Base-by-base conservation (phyloP, 1,140 invertebrate species). In the Solenopsis fugax region DNA sequence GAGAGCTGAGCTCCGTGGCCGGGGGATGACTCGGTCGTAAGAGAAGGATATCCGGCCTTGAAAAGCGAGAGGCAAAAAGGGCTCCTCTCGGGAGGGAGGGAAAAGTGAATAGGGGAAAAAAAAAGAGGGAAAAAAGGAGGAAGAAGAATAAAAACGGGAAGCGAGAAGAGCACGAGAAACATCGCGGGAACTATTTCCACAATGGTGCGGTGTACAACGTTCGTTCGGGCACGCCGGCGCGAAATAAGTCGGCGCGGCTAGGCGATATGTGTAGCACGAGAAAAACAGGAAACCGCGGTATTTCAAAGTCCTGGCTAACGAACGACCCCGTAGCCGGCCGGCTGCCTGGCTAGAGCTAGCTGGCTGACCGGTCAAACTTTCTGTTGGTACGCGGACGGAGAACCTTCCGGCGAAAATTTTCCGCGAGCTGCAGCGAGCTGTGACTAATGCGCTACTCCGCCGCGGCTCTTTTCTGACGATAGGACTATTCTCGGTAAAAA, bases 261-360 rank as follows among this genome's bases (percentile, higher is more conserved):
- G 18, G 69, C 71, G 78, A 87, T 87, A 82, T 52, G 88, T 76
- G 72, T 52, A 64, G 48, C 13, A 60, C 45, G 88, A 75, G 85
- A 90, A 89, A 89, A 87, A 90, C 87, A 90, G 52, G 56, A 56
- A 60, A 72, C 73, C 65, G 65, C 77, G 58, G 64, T 62, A 86
- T 87, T 85, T 73, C 78, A 84, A 87, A 89, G 88, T 87, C 86
- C 65, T 18, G 45, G 72, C 75, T 82, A 85, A 89, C 88, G 88
- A 90, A 90, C 73, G 75, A 72, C 62, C 21, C 21, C 75, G 34
- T 67, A 67, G n/a, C 52, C 45, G 62, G 54, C 37, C 13, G 60
- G 54, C 34, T 56, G 56, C 6, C 62, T 21, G 52, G 58, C 18
- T 52, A 29, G 76, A 18, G 29, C 7, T 45, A 16, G 62, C 18